Percentiles rank a stretch among this genome's conserved stretches.
phyloP scores from a whole-genome alignment of 1,140 invertebrate genomes.

The Drosophila mauritiana region DNA sequence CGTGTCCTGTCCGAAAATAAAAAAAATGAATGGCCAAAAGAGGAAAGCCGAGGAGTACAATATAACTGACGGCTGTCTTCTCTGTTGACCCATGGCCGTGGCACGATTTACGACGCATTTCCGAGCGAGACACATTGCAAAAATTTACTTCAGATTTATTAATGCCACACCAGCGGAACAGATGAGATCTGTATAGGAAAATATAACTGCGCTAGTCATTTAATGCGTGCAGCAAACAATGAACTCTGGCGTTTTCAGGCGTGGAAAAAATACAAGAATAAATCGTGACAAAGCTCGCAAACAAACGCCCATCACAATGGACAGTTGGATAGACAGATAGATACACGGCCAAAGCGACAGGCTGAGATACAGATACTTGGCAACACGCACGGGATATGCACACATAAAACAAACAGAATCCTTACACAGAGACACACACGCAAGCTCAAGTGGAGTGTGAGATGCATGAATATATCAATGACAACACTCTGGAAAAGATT shows the following conservation, averaged over 20 bases:
- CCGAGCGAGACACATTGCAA: constrained; percentile 82
- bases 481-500: constrained; percentile 47
- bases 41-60: constrained; percentile 49
- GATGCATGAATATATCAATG: constrained; percentile 55
- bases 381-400: constrained; percentile 41
- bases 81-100: constrained; percentile 73
- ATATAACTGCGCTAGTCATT: constrained; percentile 60
- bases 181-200: constrained; percentile 39
- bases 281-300: constrained; percentile 79
- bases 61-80: constrained; percentile 65
- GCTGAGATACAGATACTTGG: constrained; percentile 45
- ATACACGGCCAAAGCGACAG: constrained; percentile 57
- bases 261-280: constrained; percentile 50
- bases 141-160: constrained; percentile 84
- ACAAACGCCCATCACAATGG: constrained; percentile 76
- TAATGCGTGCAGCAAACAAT: constrained; percentile 70
- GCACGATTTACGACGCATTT: constrained; percentile 82
- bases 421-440: constrained; percentile 55
- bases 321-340: constrained; percentile 70
- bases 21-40: constrained; percentile 27
- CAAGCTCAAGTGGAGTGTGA: constrained; percentile 47
- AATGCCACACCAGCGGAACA: constrained; percentile 53
- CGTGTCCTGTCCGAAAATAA: constrained; percentile 57
- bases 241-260: constrained; percentile 48
- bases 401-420: constrained; percentile 73